These are phyloP conservation scores for Halisarca cf. caerulea DNA, from an alignment of 37 sponge, comb jelly and placozoan genomes.

Conservation along the genomic window DNA sequence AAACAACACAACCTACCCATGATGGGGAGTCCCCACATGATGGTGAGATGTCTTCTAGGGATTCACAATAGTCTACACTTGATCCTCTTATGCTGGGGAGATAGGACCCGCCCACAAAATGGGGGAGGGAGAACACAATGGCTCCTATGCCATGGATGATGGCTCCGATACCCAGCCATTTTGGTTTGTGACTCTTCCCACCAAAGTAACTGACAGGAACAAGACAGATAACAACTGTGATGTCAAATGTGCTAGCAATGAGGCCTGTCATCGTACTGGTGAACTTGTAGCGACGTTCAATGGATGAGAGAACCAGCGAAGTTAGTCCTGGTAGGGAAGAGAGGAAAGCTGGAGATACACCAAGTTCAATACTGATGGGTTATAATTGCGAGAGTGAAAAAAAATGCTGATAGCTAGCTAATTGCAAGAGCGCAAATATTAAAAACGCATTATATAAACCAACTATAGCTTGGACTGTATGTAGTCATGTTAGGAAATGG, in stretches of 20 bases:
- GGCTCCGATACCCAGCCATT: conserved; percentile 66
- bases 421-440: no score
- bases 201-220: conserved; percentile 83
- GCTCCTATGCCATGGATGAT: conserved; percentile 66
- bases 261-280: conserved; percentile 57
- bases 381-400: no score
- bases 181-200: conserved; percentile 78
- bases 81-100: neutral
- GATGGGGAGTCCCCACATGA: conserved; percentile 1
- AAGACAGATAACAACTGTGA: conserved; percentile 50
- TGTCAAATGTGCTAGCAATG: conserved; percentile 69
- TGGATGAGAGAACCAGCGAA: conserved; percentile 61
- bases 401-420: no score
- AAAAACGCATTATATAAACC: no score
- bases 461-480: no score
- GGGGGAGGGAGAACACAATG: conserved; percentile 75
- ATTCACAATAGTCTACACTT: neutral
- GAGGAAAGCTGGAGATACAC: no score
- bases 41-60: neutral
- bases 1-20: conserved; percentile 21
- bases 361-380: no score
- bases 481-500: no score
- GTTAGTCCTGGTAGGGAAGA: conserved; percentile 78
- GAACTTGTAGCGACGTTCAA: conserved; percentile 73
- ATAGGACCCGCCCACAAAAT: conserved; percentile 64